Evolutionary conservation across 92 coral and sea anemone species (phyloP).

Genomic region (Umimayanthus chanpuru): DNA sequence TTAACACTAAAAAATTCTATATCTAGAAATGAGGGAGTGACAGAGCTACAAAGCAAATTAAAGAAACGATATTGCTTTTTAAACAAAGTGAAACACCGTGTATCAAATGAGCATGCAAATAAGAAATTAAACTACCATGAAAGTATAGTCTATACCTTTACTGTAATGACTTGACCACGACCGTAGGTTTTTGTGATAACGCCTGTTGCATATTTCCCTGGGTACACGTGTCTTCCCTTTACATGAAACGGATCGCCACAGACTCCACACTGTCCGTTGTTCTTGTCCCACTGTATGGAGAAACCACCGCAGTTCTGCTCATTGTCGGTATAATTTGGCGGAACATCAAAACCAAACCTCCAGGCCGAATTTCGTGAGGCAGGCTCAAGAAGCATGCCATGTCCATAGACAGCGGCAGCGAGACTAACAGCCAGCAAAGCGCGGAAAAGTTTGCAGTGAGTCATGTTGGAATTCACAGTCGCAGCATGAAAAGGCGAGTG

Average conservation of each 20-base stretch:
- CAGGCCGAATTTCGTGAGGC: conserved; percentile 38
- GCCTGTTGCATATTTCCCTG: conserved; percentile 40
- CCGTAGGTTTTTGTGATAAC: conserved; percentile 43
- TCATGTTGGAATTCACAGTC: neutral
- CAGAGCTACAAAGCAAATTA: too few species aligned
- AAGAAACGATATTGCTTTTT: neutral
- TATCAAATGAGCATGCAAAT: too few species aligned
- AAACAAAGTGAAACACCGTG: neutral
- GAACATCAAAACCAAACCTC: conserved; percentile 20
- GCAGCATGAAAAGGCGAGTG: neutral
- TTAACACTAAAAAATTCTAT: too few species aligned
- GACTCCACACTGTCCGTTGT: conserved; percentile 49
- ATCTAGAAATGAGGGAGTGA: too few species aligned
- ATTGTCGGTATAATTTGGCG: conserved; percentile 13
- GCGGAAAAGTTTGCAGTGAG: neutral
- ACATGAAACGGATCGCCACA: conserved; percentile 49
- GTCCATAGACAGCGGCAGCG: conserved; percentile 18
- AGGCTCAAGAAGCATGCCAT: conserved; percentile 35
- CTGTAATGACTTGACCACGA: conserved; percentile 40
- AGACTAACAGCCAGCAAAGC: neutral
- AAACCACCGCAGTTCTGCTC: conserved; percentile 46
- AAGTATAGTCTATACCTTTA: neutral
- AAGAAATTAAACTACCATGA: neutral
- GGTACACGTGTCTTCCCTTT: neutral
- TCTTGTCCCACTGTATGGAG: neutral